phyloP scores from a whole-genome alignment of 2,797 vertebrate genomes.

The Agapornis canus region DNA sequence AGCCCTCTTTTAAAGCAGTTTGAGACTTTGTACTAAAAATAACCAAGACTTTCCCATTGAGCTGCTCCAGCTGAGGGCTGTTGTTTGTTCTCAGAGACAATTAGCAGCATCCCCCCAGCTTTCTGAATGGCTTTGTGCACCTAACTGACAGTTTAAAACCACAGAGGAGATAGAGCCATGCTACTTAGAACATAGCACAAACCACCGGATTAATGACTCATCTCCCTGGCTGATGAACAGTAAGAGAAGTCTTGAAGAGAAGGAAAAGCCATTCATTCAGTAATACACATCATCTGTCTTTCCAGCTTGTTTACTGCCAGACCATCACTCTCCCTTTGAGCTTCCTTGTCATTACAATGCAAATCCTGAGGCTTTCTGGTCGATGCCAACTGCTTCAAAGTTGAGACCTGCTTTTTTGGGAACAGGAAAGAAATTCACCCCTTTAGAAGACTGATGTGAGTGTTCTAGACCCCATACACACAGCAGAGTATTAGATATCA shows the following conservation, averaged over 20 bases:
- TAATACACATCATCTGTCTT: background rate
- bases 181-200: background rate
- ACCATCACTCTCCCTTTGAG: background rate
- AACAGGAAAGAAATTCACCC: background rate
- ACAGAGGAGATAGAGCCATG: background rate
- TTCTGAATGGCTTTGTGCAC: background rate
- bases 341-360: background rate
- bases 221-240: background rate
- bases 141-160: constrained; percentile 1
- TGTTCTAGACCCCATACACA: background rate
- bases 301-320: background rate
- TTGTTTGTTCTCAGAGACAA: constrained; percentile 29
- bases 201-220: background rate
- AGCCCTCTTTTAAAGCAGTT: background rate
- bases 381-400: background rate
- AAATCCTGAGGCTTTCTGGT: background rate
- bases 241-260: background rate
- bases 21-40: constrained; percentile 10
- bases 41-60: constrained; percentile 17
- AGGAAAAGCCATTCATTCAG: background rate
- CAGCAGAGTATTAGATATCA: accelerated
- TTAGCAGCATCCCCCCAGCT: constrained; percentile 35
- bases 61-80: constrained; percentile 13
- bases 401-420: background rate
- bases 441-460: background rate